Base-by-base conservation (phyloP, 2,797 vertebrate species). In the Avahi laniger region DNA sequence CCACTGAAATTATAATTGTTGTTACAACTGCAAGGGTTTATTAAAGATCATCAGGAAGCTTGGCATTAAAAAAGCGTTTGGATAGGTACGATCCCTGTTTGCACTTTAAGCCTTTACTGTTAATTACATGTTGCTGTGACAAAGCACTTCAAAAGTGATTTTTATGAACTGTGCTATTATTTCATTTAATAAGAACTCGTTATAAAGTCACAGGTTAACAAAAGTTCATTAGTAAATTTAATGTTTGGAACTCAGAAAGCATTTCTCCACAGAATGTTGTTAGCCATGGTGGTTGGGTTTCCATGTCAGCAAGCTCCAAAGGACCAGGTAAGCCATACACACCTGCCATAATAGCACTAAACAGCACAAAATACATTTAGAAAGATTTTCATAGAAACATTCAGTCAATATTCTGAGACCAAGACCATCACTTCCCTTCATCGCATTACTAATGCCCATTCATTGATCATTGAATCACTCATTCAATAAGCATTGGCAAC, bases 121-220 rank as follows among this genome's bases (percentile, higher is more conserved):
- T 98, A 97, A 97, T 97, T 97, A 96, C 89, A 97, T 95, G 87
- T 96, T 97, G 89, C 92, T 95, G 61, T 96, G 92, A 97, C 88
- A 65, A 94, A 95, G 83, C 87, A 93, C 93, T 96, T 94, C 95
- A 84, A 94, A 94, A 95, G 73, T 96, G 95, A 96, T 93, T 97
- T 91, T 85, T 94, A 94, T 75, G 94, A 97, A 97, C 93, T 87
- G 46, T 92, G 80, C 72, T 93, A 97, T 96, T 97, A 96, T 95
- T 97, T 97, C 83, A 91, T 95, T 89, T 94, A 93, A 92, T 76
- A 95, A 96, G 81, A 97, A 97, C 95, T 89, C 97, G 72, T 91
- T 86, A 76, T 81, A 95, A 98, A 97, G 97, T 97, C 89, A 67
- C 61, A 95, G 94, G 97, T 96, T 94, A 97, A 82, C 80, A 81